Evolutionary conservation across 2,797 vertebrate genomes (phyloP), one percentile per base, ranked within the genome.

Genomic region (Schizopygopsis malacanthus): DNA sequence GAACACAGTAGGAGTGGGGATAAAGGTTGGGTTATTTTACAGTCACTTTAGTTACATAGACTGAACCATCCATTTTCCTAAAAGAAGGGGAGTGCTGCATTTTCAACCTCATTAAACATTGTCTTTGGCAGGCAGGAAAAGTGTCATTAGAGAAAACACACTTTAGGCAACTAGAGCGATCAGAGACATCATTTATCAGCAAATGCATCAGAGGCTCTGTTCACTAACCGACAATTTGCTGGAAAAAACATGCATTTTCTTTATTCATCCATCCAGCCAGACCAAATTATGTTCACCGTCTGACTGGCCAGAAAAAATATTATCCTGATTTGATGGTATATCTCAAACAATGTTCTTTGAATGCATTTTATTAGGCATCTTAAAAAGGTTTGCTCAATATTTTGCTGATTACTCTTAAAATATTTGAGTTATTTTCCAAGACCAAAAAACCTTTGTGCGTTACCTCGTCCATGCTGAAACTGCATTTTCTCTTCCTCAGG

Each of bases 401-500:
- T 81, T 81, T 52, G 63, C 79, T 52, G 79, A 79, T 65, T 33
- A 63, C 9, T 28, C 25, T n/a, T 75, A n/a, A 65, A 85, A 65
- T 12, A 56, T 25, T 43, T 22, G 18, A 37, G 65, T 56, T 56
- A 39, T 71, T 47, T 85, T 71, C 6, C 50, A 61, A 52, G 45
- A 84, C 22, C 25, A 13, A 85, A 79, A 80, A 63, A 52, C 28
- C 76, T 20, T 65, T 43, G 71, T 56, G 22, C 25, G 59, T 89
- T 90, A 96, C 96, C 95, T 93, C 95, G 91, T 54, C 95, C 95
- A 22, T 96, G 95, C 85, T 97, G 96, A 91, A 96, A 97, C 79
- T 96, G 96, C 95, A 96, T 94, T 93, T 97, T 97, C 88, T 96
- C 96, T 85, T 97, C 96, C 81, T 97, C 96, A 0, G 96, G 96